Evolutionary conservation across 2,888 invertebrate genomes (phyloP).

Genomic region (Adelphocoris suturalis): DNA sequence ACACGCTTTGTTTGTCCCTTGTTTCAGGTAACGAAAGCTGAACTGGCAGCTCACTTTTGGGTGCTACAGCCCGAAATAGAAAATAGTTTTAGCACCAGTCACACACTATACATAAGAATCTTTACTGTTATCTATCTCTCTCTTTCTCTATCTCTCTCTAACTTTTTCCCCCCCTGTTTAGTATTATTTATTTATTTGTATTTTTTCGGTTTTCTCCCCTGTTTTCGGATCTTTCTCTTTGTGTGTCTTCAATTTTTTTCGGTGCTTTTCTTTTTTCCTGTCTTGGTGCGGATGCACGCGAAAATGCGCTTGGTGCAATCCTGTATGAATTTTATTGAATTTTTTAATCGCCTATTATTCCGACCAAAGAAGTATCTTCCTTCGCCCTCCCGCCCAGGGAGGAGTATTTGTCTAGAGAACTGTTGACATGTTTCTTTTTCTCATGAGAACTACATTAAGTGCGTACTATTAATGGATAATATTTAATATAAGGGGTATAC

Average conservation of each 20-base stretch:
- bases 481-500: conserved; percentile 42
- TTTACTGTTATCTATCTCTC: conserved; percentile 54
- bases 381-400: conserved; percentile 1
- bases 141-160: neutral
- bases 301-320: conserved; percentile 66
- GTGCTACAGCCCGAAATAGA: conserved; percentile 46
- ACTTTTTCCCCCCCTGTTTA: neutral
- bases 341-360: conserved; percentile 38
- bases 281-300: conserved; percentile 56
- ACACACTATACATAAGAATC: conserved; percentile 65
- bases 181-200: conserved; percentile 31
- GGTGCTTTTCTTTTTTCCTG: conserved; percentile 61
- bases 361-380: conserved; percentile 43
- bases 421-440: conserved; percentile 4
- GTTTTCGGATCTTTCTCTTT: neutral
- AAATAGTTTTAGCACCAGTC: conserved; percentile 70
- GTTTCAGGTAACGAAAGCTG: conserved; percentile 73
- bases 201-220: neutral
- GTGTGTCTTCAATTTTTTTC: conserved; percentile 56
- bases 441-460: neutral
- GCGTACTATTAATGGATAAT: conserved; percentile 42
- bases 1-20: conserved; percentile 35
- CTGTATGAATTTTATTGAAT: conserved; percentile 35
- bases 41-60: conserved; percentile 63
- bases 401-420: conserved; percentile 6